Conservation (phyloP, 2,113 vertebrate species). For the Origma solitaria region DNA sequence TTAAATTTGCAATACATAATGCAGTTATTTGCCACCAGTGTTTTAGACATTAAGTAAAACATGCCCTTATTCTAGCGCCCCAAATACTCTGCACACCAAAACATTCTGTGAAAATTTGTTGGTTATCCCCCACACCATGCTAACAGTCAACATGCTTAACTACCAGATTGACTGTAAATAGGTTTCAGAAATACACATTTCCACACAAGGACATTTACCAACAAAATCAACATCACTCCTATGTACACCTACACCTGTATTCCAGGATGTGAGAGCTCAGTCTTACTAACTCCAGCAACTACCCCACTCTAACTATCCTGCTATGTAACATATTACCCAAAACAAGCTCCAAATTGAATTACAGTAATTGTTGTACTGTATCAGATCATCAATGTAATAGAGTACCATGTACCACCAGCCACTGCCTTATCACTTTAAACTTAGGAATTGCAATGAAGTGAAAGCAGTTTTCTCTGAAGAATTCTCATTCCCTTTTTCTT, state of each 20-base stretch:
- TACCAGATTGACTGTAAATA: neutral
- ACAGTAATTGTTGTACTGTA: neutral
- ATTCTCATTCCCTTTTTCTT: neutral
- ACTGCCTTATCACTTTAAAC: neutral
- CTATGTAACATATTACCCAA: neutral
- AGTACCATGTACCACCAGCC: neutral
- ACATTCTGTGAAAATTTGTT: fast-evolving
- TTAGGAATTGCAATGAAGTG: neutral
- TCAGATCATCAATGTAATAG: neutral
- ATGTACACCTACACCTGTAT: neutral
- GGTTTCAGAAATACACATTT: neutral
- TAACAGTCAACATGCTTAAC: neutral
- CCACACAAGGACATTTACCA: neutral
- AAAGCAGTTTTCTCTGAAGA: neutral
- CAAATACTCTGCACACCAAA: neutral
- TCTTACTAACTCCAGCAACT: neutral
- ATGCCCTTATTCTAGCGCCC: neutral
- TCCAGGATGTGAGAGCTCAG: neutral
- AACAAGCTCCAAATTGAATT: conserved; percentile 11
- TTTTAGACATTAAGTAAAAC: neutral
- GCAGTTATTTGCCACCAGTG: neutral
- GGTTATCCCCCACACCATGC: neutral
- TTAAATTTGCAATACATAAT: neutral
- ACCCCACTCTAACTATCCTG: neutral
- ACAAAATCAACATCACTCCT: neutral